phyloP scores from a whole-genome alignment of 2,888 invertebrate genomes.

The Dilophus febrilis region DNA sequence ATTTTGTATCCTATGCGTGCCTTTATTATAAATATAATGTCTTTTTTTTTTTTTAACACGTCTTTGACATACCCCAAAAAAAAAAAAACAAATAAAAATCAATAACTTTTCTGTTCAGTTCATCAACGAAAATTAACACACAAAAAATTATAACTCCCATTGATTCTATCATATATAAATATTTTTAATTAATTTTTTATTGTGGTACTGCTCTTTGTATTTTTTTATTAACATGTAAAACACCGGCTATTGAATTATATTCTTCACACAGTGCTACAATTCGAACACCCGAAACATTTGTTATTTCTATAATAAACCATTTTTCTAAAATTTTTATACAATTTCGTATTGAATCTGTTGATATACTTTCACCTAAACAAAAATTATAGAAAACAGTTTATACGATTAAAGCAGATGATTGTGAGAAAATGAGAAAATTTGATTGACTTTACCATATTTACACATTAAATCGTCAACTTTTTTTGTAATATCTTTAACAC shows the following conservation, averaged over 20 bases:
- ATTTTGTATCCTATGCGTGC: no score
- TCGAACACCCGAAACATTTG: slow-evolving; percentile 28
- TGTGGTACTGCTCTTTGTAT: slow-evolving; percentile 14
- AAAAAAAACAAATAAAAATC: no score
- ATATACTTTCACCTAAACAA: slow-evolving; percentile 66
- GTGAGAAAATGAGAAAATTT: no score
- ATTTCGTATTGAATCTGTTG: slow-evolving; percentile 72
- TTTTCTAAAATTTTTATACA: slow-evolving; percentile 65
- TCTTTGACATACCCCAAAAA: no score
- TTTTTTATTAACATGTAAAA: slow-evolving; percentile 23
- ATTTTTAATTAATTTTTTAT: background rate
- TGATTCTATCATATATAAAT: no score
- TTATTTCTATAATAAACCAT: slow-evolving; percentile 57
- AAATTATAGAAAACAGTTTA: slow-evolving; percentile 10
- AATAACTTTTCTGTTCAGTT: background rate
- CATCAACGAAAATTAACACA: background rate
- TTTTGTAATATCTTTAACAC: slow-evolving; percentile 46
- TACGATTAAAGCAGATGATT: no score
- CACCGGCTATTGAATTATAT: slow-evolving; percentile 28
- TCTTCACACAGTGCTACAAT: slow-evolving; percentile 29
- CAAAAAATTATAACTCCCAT: no score
- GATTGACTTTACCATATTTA: slow-evolving; percentile 38
- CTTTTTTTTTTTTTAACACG: no score
- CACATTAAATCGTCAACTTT: slow-evolving; percentile 41
- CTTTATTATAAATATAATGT: no score